Conservation (phyloP, 2,888 invertebrate species). For the Pachliopta kotzebuea region DNA sequence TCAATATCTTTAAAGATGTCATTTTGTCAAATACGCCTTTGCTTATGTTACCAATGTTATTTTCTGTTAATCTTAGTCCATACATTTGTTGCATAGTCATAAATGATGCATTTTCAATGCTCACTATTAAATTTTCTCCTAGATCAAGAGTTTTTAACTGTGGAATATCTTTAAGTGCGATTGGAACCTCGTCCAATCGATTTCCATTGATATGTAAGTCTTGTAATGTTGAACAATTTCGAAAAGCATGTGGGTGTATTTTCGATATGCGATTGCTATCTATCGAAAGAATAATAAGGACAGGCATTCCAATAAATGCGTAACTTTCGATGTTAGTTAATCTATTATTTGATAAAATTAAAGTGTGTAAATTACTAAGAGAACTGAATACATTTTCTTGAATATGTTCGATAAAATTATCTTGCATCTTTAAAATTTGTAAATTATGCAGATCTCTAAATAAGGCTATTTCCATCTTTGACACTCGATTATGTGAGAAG, state of each 20-base stretch:
- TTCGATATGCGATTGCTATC: slow-evolving; percentile 89
- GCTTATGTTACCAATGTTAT: slow-evolving; percentile 89
- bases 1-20: slow-evolving; percentile 89
- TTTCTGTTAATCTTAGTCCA: slow-evolving; percentile 90
- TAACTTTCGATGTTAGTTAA: slow-evolving; percentile 87
- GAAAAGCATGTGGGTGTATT: slow-evolving; percentile 87
- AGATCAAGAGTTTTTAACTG: slow-evolving; percentile 90
- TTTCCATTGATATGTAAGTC: slow-evolving; percentile 92
- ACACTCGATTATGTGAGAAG: slow-evolving; percentile 87
- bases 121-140: slow-evolving; percentile 91
- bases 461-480: slow-evolving; percentile 86
- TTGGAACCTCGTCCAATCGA: slow-evolving; percentile 87
- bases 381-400: slow-evolving; percentile 90
- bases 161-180: slow-evolving; percentile 86
- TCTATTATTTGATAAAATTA: slow-evolving; percentile 90
- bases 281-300: slow-evolving; percentile 87
- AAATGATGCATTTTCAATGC: slow-evolving; percentile 89
- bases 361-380: slow-evolving; percentile 88
- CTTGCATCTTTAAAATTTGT: slow-evolving; percentile 89
- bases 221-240: slow-evolving; percentile 89
- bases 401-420: slow-evolving; percentile 88
- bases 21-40: slow-evolving; percentile 90
- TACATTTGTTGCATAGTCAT: slow-evolving; percentile 89
- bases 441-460: slow-evolving; percentile 89
- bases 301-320: slow-evolving; percentile 88